Evolutionary conservation across 1,140 invertebrate species (phyloP).

Genomic region (Drosophila biarmipes): DNA sequence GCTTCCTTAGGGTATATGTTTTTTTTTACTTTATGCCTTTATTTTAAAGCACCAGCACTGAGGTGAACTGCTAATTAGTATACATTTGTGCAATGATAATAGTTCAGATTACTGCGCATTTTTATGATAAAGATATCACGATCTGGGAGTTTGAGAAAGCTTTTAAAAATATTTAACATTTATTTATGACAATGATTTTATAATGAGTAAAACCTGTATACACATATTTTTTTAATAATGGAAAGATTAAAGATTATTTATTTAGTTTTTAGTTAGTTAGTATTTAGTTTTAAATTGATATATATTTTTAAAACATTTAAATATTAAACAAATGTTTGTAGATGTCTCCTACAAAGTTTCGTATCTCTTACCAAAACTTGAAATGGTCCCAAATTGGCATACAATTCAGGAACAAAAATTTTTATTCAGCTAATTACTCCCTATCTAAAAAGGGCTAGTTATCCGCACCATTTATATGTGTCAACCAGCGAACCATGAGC

Average conservation of each 20-base stretch:
- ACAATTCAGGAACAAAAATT: not conserved
- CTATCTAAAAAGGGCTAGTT: not conserved
- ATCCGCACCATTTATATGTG: constrained; percentile 14
- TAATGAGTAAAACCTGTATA: not conserved
- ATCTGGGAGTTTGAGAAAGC: not conserved
- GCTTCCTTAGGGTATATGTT: not conserved
- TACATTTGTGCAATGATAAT: not conserved
- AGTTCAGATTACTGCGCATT: not conserved
- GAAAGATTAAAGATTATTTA: too few species aligned
- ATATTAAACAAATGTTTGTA: too few species aligned
- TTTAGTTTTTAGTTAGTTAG: too few species aligned
- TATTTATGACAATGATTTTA: not conserved
- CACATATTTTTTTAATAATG: not conserved
- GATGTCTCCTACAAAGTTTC: too few species aligned
- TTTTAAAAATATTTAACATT: not conserved
- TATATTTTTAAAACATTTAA: too few species aligned
- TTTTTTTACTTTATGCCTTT: not conserved
- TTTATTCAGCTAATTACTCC: not conserved
- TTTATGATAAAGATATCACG: not conserved
- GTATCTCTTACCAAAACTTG: too few species aligned
- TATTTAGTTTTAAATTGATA: too few species aligned
- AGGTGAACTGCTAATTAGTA: not conserved
- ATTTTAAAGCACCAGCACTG: not conserved
- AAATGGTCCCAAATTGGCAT: too few species aligned
- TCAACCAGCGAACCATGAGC: constrained; percentile 4